A percentile compares a stretch with the other conserved stretches of the same genome.
These are phyloP conservation scores for Enoplosus armatus DNA, from an alignment of 2,797 vertebrate species.

Conservation along the genomic window DNA sequence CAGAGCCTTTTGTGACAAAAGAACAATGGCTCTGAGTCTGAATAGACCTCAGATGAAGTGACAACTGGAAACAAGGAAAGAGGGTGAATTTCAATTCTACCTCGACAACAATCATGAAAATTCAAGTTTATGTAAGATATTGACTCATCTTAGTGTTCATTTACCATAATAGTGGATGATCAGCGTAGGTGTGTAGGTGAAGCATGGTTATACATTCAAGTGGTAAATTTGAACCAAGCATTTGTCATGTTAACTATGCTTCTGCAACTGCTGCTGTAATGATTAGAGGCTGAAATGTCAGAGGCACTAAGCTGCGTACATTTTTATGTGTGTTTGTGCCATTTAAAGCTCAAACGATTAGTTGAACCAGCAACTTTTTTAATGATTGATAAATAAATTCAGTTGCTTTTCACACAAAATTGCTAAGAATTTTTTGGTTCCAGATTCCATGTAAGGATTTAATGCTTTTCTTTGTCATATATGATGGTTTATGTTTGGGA, in stretches of 20 bases:
- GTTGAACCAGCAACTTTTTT: not conserved
- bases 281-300: not conserved
- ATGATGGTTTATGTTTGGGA: not conserved
- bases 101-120: conserved; percentile 26
- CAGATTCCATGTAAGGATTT: not conserved
- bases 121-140: conserved; percentile 12
- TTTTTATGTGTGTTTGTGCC: not conserved
- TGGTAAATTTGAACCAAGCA: conserved; percentile 8
- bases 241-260: not conserved
- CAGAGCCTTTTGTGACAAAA: conserved; percentile 66
- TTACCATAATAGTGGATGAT: conserved; percentile 15
- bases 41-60: conserved; percentile 51
- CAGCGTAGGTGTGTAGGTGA: conserved; percentile 11
- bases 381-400: not conserved
- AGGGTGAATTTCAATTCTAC: conserved; percentile 28
- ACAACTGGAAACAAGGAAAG: conserved; percentile 44
- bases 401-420: not conserved
- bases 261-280: conserved; percentile 4
- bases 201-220: conserved; percentile 1
- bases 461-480: not conserved
- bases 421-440: not conserved
- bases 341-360: not conserved
- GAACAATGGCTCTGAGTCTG: conserved; percentile 55
- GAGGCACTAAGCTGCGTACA: not conserved
- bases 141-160: conserved; percentile 24